Conservation (phyloP, 2,888 invertebrate species). For the Synanthedon vespiformis region DNA sequence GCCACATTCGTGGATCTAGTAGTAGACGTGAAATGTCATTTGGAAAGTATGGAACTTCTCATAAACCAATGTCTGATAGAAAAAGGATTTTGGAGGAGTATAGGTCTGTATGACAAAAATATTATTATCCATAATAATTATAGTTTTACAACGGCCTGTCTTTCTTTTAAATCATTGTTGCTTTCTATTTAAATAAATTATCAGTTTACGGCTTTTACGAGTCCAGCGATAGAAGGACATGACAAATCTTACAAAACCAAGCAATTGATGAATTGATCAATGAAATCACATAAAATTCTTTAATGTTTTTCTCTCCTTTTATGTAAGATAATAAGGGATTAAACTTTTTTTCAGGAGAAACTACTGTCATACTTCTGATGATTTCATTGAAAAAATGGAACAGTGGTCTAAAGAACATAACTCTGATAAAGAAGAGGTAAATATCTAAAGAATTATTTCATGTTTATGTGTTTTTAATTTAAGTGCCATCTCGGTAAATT, state of each 20-base stretch:
- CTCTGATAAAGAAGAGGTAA: conserved; percentile 64
- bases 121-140: too few species aligned
- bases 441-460: conserved; percentile 5
- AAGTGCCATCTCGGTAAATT: too few species aligned
- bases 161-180: neutral
- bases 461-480: too few species aligned
- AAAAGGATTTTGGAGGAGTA: conserved; percentile 58
- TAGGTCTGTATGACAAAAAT: conserved; percentile 25
- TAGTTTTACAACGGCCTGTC: too few species aligned
- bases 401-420: conserved; percentile 73
- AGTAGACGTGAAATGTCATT: conserved; percentile 21
- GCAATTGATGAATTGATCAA: too few species aligned
- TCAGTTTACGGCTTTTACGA: too few species aligned
- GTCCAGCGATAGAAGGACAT: too few species aligned
- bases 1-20: conserved; percentile 22
- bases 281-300: neutral
- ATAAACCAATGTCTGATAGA: conserved; percentile 44
- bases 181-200: too few species aligned
- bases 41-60: conserved; percentile 13
- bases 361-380: conserved; percentile 82
- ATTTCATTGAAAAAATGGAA: conserved; percentile 78
- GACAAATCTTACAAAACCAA: too few species aligned
- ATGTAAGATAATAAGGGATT: neutral
- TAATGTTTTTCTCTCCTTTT: neutral
- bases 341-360: conserved; percentile 64